Evolutionary conservation across 1,140 invertebrate species (phyloP), one percentile per base, ranked within the genome.

Genomic region (Drosophila nasuta): DNA sequence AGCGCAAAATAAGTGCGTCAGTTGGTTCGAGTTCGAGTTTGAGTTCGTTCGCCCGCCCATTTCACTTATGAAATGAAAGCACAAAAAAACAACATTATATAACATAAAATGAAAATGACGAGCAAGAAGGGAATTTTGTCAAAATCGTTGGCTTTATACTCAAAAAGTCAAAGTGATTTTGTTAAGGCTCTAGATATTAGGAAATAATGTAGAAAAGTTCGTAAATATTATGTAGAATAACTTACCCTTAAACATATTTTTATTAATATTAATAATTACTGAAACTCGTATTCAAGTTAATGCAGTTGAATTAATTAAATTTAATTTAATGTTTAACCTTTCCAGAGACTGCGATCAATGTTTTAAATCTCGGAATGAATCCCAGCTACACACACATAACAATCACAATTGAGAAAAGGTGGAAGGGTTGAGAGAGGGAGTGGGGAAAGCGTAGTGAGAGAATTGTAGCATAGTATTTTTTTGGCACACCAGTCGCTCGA

Each of bases 1-100:
- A 88, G 85, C 85, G 81, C 85, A 83, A 85, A 88, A 88, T 88
- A 88, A 88, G 85, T 88, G 85, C 85, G 85, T 89, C 85, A 75
- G 85, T 88, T 74, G 73, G 79, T 77, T 67, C 35, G 35, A 8
- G 43, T 11, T 38, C 11, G 38, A 69, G 79, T 77, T 67, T 8
- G 35, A 8, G 43, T 11, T 38, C 11, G 38, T 25, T 52, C n/a
- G n/a, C n/a, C n/a, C 48, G 66, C 48, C 70, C 49, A 49, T 67
- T 85, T 79, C 83, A 87, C 82, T 87, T 88, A 82, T 80, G 73
- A 87, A 89, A 80, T 77, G 66, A 77, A 73, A 71, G 63, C 28
- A 54, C 2, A 33, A 10, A 57, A 25, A 48, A 48, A 58, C 35
- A 45, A 54, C 8, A 68, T 52, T 70, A 74, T 30, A 41, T 52